Conservation (phyloP, 2,113 vertebrate species). For the Megaceryle torquata region DNA sequence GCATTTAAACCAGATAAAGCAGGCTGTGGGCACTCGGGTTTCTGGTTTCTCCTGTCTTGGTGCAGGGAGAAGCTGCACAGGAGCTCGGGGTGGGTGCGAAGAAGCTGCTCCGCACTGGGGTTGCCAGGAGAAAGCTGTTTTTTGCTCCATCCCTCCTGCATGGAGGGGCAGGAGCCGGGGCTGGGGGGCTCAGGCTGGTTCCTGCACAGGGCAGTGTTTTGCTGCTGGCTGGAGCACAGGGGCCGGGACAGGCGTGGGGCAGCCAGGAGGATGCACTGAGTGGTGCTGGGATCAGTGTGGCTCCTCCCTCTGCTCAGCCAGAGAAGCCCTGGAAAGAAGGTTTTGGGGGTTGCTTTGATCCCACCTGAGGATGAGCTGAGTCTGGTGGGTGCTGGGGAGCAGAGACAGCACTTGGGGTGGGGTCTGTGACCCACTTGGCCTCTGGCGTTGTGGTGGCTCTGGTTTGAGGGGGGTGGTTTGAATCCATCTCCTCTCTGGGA, state of each 20-base stretch:
- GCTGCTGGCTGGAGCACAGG: background rate
- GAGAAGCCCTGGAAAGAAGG: background rate
- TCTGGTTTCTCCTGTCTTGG: background rate
- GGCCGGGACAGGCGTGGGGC: background rate
- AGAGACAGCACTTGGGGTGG: background rate
- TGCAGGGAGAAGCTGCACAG: background rate
- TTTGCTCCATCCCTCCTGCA: background rate
- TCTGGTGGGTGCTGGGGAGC: background rate
- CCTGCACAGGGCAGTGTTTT: slow-evolving; percentile 15
- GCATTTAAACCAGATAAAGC: background rate
- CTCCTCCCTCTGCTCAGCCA: background rate
- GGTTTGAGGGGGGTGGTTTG: background rate
- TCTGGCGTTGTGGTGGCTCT: accelerated
- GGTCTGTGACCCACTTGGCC: background rate
- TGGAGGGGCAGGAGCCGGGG: background rate
- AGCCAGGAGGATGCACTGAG: background rate
- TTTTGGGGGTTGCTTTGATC: background rate
- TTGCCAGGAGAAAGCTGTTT: background rate
- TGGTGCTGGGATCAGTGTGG: background rate
- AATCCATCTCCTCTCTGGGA: background rate
- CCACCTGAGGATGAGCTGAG: accelerated
- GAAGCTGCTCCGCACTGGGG: background rate
- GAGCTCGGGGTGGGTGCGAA: background rate
- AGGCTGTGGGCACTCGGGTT: background rate
- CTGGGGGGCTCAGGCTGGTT: background rate